Conservation (phyloP, 2,888 invertebrate genomes). For the Hipparchia semele region DNA sequence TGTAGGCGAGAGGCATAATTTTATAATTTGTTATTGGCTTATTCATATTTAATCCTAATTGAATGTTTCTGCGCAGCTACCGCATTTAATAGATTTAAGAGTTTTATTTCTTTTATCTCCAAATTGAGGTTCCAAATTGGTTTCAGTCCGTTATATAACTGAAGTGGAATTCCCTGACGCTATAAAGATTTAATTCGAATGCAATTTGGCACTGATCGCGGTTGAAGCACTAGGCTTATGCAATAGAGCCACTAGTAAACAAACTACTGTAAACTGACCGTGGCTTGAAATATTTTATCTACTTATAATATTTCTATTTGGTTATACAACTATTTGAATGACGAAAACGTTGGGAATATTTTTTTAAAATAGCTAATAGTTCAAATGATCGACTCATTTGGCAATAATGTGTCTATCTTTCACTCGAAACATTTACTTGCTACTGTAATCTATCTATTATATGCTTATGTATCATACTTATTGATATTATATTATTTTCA, state of each 20-base stretch:
- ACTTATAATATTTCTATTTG: background rate
- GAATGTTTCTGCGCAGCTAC: slow-evolving; percentile 10
- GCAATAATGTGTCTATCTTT: too few species aligned
- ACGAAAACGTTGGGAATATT: background rate
- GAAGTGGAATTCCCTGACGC: slow-evolving; percentile 37
- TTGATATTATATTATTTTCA: too few species aligned
- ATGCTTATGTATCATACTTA: too few species aligned
- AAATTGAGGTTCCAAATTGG: slow-evolving; percentile 36
- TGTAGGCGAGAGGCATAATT: background rate
- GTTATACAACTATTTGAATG: background rate
- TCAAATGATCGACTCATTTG: too few species aligned
- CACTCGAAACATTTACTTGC: too few species aligned
- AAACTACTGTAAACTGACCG: slow-evolving; percentile 32
- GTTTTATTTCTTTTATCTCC: slow-evolving; percentile 27
- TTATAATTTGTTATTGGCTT: slow-evolving; percentile 10
- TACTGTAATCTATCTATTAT: too few species aligned
- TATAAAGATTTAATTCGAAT: slow-evolving; percentile 43
- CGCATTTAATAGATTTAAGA: slow-evolving; percentile 13
- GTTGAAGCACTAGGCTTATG: slow-evolving; percentile 39
- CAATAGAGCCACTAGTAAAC: slow-evolving; percentile 38
- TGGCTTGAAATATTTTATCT: slow-evolving; percentile 9
- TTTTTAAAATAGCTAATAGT: too few species aligned
- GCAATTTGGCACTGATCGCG: slow-evolving; percentile 43
- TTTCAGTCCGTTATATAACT: slow-evolving; percentile 38
- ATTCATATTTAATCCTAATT: slow-evolving; percentile 20